Evolutionary conservation across 2,797 vertebrate genomes (phyloP), one percentile per base, ranked within the genome.

Genomic region (Darevskia mixta): DNA sequence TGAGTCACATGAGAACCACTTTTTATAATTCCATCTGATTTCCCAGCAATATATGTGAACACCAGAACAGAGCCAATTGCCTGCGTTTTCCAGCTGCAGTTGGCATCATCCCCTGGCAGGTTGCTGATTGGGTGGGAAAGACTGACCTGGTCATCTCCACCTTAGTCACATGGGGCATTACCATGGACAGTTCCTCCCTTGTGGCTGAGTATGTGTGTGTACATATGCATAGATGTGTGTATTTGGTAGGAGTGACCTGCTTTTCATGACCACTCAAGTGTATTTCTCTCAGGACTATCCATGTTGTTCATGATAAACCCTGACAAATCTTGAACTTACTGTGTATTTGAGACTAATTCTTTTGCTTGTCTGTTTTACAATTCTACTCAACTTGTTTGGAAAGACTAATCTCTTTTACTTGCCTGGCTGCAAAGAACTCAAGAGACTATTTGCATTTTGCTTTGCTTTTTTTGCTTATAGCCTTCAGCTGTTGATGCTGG

Each of bases 401-500:
- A 61, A 85, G 72, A 64, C 35, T 76, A 64, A 76, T 85, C 35
- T 29, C 25, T 85, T 41, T 85, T 41, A 58, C 76, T 85, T 85
- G 73, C 35, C 35, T 85, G 9, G 18, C 49, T 76, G 49, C 35
- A 75, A 85, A 75, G 49, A 41, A 35, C 72, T 61, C 45, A 45
- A 29, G 6, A 84, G 69, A 23, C 69, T 27, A 76, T 76, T 85
- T 85, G 29, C 71, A 75, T 38, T 84, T 67, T 61, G 67, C 38
- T 4, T 82, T 64, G 11, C 17, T 1, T 38, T 43, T 64, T 64
- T 64, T 64, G 18, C 49, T 32, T 27, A 76, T 64, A 85, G 72
- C 83, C 55, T 85, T n/a, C 55, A 85, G 83, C 55, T 73, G 55
- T 64, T 76, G 83, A 85, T 76, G 83, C 32, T 61, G 55, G 55